These are phyloP conservation scores for Talpa occidentalis DNA, from an alignment of 2,113 vertebrate genomes.

Conservation along the genomic window DNA sequence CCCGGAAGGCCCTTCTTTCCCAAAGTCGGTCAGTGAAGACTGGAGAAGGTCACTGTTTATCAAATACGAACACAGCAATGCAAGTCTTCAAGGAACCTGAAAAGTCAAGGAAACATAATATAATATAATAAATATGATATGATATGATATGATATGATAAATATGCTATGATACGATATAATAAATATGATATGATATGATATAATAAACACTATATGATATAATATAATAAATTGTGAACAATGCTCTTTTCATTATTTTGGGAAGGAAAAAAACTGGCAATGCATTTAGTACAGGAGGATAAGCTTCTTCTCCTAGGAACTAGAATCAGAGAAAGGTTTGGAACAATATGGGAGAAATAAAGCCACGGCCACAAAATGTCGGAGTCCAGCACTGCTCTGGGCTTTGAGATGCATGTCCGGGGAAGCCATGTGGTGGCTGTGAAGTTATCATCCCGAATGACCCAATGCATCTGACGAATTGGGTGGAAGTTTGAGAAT, in stretches of 20 bases:
- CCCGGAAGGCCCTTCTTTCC: background rate
- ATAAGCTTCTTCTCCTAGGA: background rate
- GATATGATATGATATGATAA: no score
- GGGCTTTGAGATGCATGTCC: background rate
- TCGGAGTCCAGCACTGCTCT: background rate
- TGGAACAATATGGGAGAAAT: background rate
- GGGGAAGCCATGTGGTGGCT: rapidly evolving
- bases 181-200: no score
- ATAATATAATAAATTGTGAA: rapidly evolving
- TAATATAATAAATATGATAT: no score
- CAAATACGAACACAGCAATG: background rate
- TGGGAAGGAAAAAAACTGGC: background rate
- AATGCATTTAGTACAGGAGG: background rate
- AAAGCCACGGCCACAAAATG: background rate
- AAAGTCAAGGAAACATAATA: background rate
- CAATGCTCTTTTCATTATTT: background rate
- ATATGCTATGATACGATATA: no score
- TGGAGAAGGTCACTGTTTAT: background rate
- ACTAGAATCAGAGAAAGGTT: background rate
- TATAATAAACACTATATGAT: no score
- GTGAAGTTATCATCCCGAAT: background rate
- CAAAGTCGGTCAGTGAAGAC: background rate
- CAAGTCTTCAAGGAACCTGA: background rate
- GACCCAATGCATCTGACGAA: no score
- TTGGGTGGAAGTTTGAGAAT: background rate